Evolutionary conservation across 2,113 vertebrate species (phyloP), one percentile per base, ranked within the genome.

Genomic region (Eurystomus gularis): DNA sequence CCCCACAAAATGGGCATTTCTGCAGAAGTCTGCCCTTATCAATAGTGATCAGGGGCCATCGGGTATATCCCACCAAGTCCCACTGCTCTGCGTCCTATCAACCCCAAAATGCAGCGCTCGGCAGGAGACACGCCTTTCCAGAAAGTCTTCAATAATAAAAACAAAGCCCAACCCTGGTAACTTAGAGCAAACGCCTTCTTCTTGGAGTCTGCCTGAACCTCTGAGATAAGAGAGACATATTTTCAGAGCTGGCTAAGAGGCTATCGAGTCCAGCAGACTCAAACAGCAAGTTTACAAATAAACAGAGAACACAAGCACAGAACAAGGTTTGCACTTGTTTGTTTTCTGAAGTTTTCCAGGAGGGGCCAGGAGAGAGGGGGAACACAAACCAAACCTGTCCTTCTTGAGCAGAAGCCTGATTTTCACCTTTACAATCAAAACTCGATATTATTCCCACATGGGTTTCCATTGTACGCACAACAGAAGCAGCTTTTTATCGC

Each of bases 121-220:
- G 87, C 35, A 51, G 86, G 58, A 68, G 90, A 71, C 82, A 94
- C 70, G 35, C 96, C 96, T 86, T 69, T 72, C 62, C 93, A 93
- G 85, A 83, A 86, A 88, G 84, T 2, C 90, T 84, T 11, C 16
- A 85, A 51, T 2, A 46, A 57, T 85, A 93, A 91, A 61, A 91
- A 40, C 88, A 90, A 84, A 96, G 87, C 90, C 96, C 93, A 90
- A 29, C 91, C 85, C 96, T 82, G 39, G 21, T 31, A 65, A 72
- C 35, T 78, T 4, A 6, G 44, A 57, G 78, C 73, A 92, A 97
- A 94, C 16, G 24, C 66, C 91, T 92, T 94, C 75, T 96, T 93
- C 82, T 83, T 6, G 4, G 72, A 78, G 91, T 39, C 76, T 95
- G 89, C 84, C 89, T 97, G 96, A 91, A 81, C n/a, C 84, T 29